Conservation (phyloP, 2,888 invertebrate genomes). For the Calameuta pallipes region DNA sequence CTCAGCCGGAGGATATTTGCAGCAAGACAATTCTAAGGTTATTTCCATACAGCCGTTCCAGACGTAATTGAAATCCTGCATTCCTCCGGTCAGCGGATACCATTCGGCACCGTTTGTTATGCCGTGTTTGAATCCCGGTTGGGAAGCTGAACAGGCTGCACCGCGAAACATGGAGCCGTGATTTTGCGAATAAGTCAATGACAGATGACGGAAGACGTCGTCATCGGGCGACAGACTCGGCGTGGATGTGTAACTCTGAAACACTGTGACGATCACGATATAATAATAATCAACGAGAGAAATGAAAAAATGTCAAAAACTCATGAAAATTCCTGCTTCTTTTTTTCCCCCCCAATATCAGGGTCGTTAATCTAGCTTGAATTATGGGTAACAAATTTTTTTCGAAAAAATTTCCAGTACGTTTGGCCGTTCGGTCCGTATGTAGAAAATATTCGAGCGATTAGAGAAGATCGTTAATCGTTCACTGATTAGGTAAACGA, state of each 20-base stretch:
- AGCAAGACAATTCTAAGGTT: conserved; percentile 94
- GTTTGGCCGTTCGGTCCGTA: neutral
- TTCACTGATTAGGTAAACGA: neutral
- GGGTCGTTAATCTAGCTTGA: neutral
- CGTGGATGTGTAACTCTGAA: conserved; percentile 85
- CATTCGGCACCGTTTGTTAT: conserved; percentile 96
- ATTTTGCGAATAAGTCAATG: conserved; percentile 85
- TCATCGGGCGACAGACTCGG: conserved; percentile 91
- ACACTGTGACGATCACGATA: conserved; percentile 71
- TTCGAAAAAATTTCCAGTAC: neutral
- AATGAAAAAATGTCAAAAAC: neutral
- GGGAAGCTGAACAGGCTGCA: conserved; percentile 82
- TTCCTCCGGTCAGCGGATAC: conserved; percentile 91
- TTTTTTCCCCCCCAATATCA: neutral
- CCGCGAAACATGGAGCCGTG: conserved; percentile 91
- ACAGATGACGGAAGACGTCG: conserved; percentile 89
- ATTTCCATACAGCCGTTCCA: conserved; percentile 95
- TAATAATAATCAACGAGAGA: neutral
- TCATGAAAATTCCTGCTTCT: neutral
- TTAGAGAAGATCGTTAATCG: neutral
- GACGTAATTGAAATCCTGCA: conserved; percentile 96
- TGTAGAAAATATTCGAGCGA: neutral
- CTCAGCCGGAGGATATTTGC: conserved; percentile 88
- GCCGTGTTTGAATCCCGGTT: conserved; percentile 84
- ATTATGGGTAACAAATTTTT: neutral